A percentile compares a stretch with the other conserved stretches of the same genome.
Conservation (phyloP, 2,888 invertebrate species). For the Pemphredon lugubris region DNA sequence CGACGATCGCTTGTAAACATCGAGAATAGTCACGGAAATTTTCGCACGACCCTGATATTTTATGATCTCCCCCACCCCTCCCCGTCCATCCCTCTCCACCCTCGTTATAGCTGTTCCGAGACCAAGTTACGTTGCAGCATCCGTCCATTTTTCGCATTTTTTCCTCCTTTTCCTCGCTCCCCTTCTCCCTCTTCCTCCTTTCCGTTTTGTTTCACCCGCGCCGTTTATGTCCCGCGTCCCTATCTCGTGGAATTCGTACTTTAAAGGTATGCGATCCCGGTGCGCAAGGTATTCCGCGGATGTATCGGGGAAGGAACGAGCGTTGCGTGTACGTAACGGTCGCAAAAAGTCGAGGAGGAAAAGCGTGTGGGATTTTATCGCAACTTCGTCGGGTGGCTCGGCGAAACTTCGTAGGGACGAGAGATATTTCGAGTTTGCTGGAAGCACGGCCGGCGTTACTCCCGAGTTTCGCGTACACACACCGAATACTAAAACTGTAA, state of each 20-base stretch:
- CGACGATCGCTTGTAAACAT: conserved; percentile 63
- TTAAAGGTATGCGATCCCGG: too few species aligned
- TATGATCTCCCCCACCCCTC: conserved; percentile 33
- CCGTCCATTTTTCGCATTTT: conserved; percentile 21
- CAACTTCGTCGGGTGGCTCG: too few species aligned
- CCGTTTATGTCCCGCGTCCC: too few species aligned
- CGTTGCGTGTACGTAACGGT: too few species aligned
- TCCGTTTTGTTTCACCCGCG: too few species aligned
- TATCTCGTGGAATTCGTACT: too few species aligned
- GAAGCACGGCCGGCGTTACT: conserved; percentile 32
- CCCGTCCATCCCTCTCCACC: not conserved
- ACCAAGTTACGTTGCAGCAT: not conserved
- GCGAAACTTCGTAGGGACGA: not conserved
- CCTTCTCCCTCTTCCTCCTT: conserved; percentile 3
- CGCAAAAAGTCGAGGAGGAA: too few species aligned
- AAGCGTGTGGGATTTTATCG: too few species aligned
- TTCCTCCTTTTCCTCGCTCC: not conserved
- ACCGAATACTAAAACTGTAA: conserved; percentile 4
- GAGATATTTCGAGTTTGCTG: conserved; percentile 32
- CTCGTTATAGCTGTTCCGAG: too few species aligned
- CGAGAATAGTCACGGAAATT: conserved; percentile 53
- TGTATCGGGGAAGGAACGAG: too few species aligned
- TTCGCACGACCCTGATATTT: conserved; percentile 65
- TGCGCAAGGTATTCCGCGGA: too few species aligned
- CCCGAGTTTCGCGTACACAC: conserved; percentile 17